Conservation (phyloP, 2,797 vertebrate genomes). For the Rhabdophis nuchalis region DNA sequence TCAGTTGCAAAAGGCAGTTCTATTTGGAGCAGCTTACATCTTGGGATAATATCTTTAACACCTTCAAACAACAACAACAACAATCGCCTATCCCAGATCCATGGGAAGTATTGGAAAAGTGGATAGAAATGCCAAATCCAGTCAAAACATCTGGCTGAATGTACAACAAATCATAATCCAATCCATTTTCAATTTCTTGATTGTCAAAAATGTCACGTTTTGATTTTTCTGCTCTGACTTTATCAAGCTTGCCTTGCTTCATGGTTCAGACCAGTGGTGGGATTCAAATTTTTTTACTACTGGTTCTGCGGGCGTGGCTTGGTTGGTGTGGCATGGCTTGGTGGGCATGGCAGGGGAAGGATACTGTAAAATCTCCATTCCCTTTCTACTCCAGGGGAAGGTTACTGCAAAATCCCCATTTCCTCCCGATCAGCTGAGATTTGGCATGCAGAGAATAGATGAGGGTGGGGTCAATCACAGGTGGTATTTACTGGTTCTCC, state of each 20-base stretch:
- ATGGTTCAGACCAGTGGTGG: not conserved
- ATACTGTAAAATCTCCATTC: no score
- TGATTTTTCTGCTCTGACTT: not conserved
- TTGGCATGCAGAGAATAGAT: no score
- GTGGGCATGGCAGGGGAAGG: no score
- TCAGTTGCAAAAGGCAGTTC: not conserved
- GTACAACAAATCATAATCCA: not conserved
- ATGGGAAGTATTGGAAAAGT: not conserved
- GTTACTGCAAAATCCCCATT: no score
- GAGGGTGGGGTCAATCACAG: no score
- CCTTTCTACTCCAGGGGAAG: no score
- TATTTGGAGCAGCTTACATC: not conserved
- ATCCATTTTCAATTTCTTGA: not conserved
- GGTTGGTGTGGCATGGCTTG: no score
- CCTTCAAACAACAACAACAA: not conserved
- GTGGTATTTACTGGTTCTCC: no score
- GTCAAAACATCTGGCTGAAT: not conserved
- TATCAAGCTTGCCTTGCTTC: not conserved
- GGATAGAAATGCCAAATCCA: not conserved
- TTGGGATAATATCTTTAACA: not conserved
- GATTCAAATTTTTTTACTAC: no score
- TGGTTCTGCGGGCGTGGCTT: no score
- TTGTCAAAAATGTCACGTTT: not conserved
- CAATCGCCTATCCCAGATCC: not conserved
- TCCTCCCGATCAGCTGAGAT: no score